Base-by-base conservation (phyloP, 2,797 vertebrate species). In the Spinus olivaceus region DNA sequence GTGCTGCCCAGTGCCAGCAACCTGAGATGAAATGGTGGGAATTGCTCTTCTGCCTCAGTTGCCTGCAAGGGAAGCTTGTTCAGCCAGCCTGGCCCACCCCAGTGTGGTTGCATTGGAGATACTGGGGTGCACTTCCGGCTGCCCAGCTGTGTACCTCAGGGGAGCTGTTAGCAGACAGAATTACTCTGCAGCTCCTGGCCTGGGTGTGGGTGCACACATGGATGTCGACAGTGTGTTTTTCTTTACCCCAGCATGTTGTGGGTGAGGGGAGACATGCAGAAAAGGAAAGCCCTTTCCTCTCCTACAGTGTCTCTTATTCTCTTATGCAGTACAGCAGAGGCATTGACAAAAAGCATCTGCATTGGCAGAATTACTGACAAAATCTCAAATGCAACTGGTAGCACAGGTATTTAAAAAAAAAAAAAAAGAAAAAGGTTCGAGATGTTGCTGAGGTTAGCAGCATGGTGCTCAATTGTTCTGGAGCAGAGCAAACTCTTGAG, bases 361-460 rank as follows among this genome's bases (percentile, higher is more conserved):
- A 24, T 10, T 65, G 61, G 33, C 33, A 92, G 54, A 39, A 65
- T 90, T 69, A 35, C 69, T 9, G 71, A 67, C 61, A 85, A 85
- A 83, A 88, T 74, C 57, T 72, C 39, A 35, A 77, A 63, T 60
- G 76, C 37, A 80, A 44, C 37, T 88, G 60, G 37, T 69, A 63
- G 47, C 59, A 56, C 21, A 32, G 33, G 14, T 61, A 27, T 21
- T 54, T 18, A 32, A 22, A 15, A 13, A 28, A 5, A 42, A 5
- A 42, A 37, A 47, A 21, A 1, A 24, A 2, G 5, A 57, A 37
- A 59, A 28, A 39, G 25, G 11, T 6, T 6, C 6, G 44, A 92
- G 67, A 24, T 72, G 14, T 76, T 94, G 54, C 79, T 85, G 71
- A 67, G 74, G 72, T 90, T 53, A 60, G 81, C 81, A 91, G 86